Conservation (phyloP, 1,140 invertebrate genomes). For the Drosophila melanogaster region Release_6_plus_ISO1_MT NT_033777.3:8712001-8712500, state of each 20-base stretch:
- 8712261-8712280: slow-evolving; percentile 47
- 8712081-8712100: too few species aligned
- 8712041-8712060: neutral
- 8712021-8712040: neutral
- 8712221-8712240: slow-evolving; percentile 15
- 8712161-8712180: neutral
- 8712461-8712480: slow-evolving; percentile 19
- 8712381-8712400: slow-evolving; percentile 52
- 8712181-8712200: neutral
- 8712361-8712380: slow-evolving; percentile 46
- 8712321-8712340: slow-evolving; percentile 42
- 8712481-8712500: neutral
- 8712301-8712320: neutral
- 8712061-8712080: too few species aligned
- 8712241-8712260: slow-evolving; percentile 30
- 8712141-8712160: too few species aligned
- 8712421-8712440: slow-evolving; percentile 43
- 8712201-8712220: slow-evolving; percentile 22
- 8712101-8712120: too few species aligned
- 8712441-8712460: slow-evolving; percentile 50
- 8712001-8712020: neutral
- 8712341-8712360: slow-evolving; percentile 35
- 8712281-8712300: slow-evolving; percentile 14
- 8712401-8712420: slow-evolving; percentile 39
- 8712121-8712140: too few species aligned